Percentiles rank a stretch among this genome's conserved stretches.
Conservation (phyloP, 2,888 invertebrate genomes). For the Ceriagrion tenellum region DNA sequence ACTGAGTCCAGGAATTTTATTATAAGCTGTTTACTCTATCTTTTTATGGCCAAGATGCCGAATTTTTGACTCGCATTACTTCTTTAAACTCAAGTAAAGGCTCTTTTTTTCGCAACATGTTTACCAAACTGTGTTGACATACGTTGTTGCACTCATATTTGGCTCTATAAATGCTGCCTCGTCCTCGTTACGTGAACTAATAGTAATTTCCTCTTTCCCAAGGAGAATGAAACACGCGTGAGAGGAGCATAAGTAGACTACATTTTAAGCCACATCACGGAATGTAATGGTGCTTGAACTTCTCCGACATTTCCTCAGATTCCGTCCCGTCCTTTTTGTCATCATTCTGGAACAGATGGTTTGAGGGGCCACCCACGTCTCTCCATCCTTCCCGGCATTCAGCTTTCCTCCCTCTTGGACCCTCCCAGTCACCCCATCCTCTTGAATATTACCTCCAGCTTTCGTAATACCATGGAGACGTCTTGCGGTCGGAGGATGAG, state of each 20-base stretch:
- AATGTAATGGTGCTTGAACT: conserved; percentile 45
- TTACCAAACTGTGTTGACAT: too few relatives aligned
- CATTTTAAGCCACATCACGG: background rate
- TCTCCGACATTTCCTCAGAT: background rate
- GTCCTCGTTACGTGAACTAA: background rate
- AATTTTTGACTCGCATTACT: too few relatives aligned
- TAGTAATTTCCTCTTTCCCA: background rate
- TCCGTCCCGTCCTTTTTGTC: background rate
- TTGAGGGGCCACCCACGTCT: background rate
- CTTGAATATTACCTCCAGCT: conserved; percentile 12
- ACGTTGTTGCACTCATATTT: too few relatives aligned
- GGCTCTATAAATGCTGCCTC: too few relatives aligned
- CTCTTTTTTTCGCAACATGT: too few relatives aligned
- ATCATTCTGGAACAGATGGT: conserved; percentile 22
- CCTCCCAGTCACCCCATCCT: background rate
- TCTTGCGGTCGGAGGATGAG: background rate
- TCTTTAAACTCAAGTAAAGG: too few relatives aligned
- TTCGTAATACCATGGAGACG: background rate
- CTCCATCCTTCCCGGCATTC: background rate
- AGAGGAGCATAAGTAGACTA: background rate
- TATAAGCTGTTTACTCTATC: too few relatives aligned
- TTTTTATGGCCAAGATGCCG: too few relatives aligned
- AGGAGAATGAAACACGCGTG: background rate
- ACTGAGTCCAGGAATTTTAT: too few relatives aligned
- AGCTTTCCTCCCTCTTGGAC: background rate